Base-by-base conservation (phyloP, 2,888 invertebrate genomes). In the Yponomeuta sedellus region DNA sequence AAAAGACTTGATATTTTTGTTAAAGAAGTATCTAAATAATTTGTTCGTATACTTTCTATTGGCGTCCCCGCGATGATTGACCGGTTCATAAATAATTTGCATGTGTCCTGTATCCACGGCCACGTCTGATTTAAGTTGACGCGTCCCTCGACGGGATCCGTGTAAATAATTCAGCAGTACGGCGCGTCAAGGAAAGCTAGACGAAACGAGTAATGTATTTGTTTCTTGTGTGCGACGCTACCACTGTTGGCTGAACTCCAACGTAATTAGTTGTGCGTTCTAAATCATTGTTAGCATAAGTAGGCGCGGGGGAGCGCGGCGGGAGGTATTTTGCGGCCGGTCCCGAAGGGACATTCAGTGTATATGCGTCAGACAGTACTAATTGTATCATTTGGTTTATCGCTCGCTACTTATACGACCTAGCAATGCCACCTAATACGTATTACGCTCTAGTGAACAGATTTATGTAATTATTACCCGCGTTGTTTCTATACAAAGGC, bases 211-310 rank as follows among this genome's bases (percentile, higher is more conserved):
- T 59, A 59, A 59, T 59, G 59, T 59, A 59, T 59, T 59, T 59
- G 25, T 59, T 59, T 59, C 59, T 22, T 59, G 25, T 20, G 10
- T 22, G 59, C 61, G 22, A 25, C 25, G 20, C 34, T 61, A 8
- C 25, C 34, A 34, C 34, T 34, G 34, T 59, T 61, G 63, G 63
- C 63, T 22, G 34, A 10, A 8, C 44, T 64, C 63, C 44, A 44
- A 64, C 22, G 20, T 44, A 40, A 64, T 64, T 64, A 64, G 63
- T 64, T 64, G 19, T 64, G 40, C 22, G 34, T 64, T 22, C 20
- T 64, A 40, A 40, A 64, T 44, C 40, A 64, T 62, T 52, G 44
- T 52, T 52, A 52, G 44, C 44, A 52, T 52, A 52, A 52, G 44
- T 52, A 52, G 44, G 16, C 16, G 44, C 44, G 44, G 16, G 44